Evolutionary conservation across 2,113 vertebrate species (phyloP).

Genomic region (Trogon surrucura): DNA sequence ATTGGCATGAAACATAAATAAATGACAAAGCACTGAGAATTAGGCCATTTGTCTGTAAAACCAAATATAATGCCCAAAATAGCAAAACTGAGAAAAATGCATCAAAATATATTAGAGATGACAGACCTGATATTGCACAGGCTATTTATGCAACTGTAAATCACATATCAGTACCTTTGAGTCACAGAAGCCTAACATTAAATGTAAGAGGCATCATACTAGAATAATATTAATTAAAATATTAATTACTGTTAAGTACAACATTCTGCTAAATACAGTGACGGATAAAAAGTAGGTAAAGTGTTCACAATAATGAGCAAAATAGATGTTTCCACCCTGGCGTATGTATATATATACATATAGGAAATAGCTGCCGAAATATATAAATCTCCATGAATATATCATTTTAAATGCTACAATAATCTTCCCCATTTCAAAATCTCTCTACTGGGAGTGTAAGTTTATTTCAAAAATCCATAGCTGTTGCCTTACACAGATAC

Average conservation of each 20-base stretch:
- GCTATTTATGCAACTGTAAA: constrained; percentile 29
- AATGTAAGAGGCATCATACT: neutral
- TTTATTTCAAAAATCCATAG: neutral
- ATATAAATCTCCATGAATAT: neutral
- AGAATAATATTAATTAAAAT: constrained; percentile 33
- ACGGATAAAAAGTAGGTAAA: neutral
- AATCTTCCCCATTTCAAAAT: neutral
- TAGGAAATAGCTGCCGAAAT: neutral
- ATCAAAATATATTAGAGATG: constrained; percentile 34
- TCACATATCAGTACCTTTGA: constrained; percentile 10
- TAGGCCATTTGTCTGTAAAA: constrained; percentile 53
- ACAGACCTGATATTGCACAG: constrained; percentile 26
- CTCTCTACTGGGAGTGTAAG: neutral
- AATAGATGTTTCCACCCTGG: neutral
- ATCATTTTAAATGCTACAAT: neutral
- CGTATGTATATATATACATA: neutral
- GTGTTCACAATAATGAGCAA: neutral
- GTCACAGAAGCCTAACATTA: constrained; percentile 16
- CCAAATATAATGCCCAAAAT: constrained; percentile 39
- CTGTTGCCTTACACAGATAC: neutral
- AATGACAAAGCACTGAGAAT: constrained; percentile 44
- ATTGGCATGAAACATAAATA: constrained; percentile 40
- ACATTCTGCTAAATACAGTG: neutral
- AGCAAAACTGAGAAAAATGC: constrained; percentile 58
- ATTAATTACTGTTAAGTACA: constrained; percentile 5